Evolutionary conservation across 2,888 invertebrate genomes (phyloP).

Genomic region (Archips xylosteana): DNA sequence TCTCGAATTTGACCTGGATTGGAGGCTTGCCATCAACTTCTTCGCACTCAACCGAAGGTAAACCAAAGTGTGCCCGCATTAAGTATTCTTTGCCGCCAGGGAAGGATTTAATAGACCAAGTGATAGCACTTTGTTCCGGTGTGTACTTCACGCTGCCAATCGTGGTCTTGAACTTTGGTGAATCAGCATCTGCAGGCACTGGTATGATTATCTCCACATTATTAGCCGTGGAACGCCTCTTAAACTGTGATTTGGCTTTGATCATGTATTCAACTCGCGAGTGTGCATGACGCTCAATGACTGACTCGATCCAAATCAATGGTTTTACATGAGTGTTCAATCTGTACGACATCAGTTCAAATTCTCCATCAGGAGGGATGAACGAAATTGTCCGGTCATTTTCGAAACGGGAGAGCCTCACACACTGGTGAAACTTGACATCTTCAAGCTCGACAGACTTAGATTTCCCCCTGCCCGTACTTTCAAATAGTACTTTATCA

Average conservation of each 20-base stretch:
- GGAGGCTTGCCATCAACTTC: conserved; percentile 98
- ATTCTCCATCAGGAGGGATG: conserved; percentile 99
- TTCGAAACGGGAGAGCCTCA: conserved; percentile 97
- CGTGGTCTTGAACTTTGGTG: conserved; percentile 99
- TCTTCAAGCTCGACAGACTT: conserved; percentile 99
- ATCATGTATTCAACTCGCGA: conserved; percentile 99
- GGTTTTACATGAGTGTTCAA: conserved; percentile 99
- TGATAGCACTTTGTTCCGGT: conserved; percentile 98
- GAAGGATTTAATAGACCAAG: conserved; percentile 99
- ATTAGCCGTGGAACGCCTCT: conserved; percentile 98
- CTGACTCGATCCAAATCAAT: conserved; percentile 99
- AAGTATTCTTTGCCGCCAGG: conserved; percentile 99
- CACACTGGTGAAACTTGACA: conserved; percentile 99
- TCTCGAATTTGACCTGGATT: conserved; percentile 99
- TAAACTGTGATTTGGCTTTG: conserved; percentile 99
- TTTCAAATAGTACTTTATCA: conserved; percentile 99
- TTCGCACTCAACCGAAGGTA: conserved; percentile 98
- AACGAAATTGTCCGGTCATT: conserved; percentile 99
- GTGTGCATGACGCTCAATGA: conserved; percentile 98
- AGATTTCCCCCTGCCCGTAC: conserved; percentile 98
- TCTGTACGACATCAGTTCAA: conserved; percentile 99
- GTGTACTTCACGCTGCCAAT: conserved; percentile 99
- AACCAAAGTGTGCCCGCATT: conserved; percentile 98
- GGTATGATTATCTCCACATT: conserved; percentile 99
- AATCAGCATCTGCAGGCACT: conserved; percentile 98